Base-by-base conservation (phyloP, 2,797 vertebrate species). In the Nannoperca australis region DNA sequence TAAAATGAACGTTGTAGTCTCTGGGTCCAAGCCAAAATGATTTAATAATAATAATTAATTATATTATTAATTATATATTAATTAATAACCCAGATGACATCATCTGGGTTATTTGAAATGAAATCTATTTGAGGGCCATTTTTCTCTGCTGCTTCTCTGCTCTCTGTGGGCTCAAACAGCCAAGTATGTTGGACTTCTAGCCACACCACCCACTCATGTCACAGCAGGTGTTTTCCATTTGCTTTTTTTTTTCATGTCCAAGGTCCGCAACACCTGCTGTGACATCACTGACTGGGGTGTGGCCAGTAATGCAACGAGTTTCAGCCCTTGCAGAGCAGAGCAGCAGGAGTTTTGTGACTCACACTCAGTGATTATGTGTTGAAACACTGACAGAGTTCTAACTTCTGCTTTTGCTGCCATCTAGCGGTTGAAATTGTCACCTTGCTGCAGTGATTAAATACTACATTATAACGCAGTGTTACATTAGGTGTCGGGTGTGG, bases 401-500 rank as follows among this genome's bases (percentile, higher is more conserved):
- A 51, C n/a, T 65, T 22, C 51, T 71, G 61, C 30, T 66, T 68
- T 47, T 85, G 76, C 80, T 83, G 85, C 85, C 85, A 86, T 68
- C 89, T 83, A 76, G 74, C 4, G 59, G 73, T 56, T 38, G 2
- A 53, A 42, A 32, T n/a, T 1, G 34, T 7, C 24, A 45, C 12
- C 8, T 14, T 3, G 65, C 22, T 70, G 27, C 24, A 50, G 22
- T 15, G 14, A 58, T 3, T 20, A 49, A 24, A 49, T 11, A 1
- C 24, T 42, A 12, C 9, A 2, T 27, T 7, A 42, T n/a, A 34
- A 13, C 1, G 3, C 5, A 10, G 36, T 11, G 8, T 17, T 18
- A n/a, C 42, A 18, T 1, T 65, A 7, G n/a, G 38, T 7, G 18
- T 7, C 4, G 5, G 59, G 18, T 51, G 45, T 42, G n/a, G n/a